phyloP scores from a whole-genome alignment of 53 echinoderm and acorn worm species.

The Actinopyga echinites region DNA sequence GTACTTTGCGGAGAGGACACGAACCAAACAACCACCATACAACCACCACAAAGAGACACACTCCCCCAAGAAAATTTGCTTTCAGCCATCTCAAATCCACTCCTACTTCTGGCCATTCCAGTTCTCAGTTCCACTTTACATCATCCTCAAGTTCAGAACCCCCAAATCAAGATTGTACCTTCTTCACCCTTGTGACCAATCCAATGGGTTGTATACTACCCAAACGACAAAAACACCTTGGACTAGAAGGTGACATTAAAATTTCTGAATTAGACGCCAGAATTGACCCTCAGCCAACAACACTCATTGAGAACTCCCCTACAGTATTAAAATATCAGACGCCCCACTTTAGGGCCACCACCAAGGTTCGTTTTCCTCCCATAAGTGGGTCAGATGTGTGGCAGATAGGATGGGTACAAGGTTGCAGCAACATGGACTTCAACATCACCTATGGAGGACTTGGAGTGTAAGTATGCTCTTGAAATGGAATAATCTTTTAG shows the following conservation, averaged over 20 bases:
- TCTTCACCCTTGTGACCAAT: slow-evolving; percentile 45
- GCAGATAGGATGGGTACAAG: slow-evolving; percentile 98
- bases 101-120: slow-evolving; percentile 30
- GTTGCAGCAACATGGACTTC: slow-evolving; percentile 97
- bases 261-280: slow-evolving; percentile 93
- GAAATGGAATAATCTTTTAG: background rate
- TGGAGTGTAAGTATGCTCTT: slow-evolving; percentile 82
- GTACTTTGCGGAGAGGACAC: slow-evolving; percentile 1
- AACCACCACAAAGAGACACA: background rate
- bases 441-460: slow-evolving; percentile 90
- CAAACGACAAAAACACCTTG: slow-evolving; percentile 92
- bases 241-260: slow-evolving; percentile 94
- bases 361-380: slow-evolving; percentile 93
- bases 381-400: slow-evolving; percentile 84
- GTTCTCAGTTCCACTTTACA: background rate
- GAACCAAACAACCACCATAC: background rate
- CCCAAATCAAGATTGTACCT: slow-evolving; percentile 12
- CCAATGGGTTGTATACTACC: slow-evolving; percentile 99
- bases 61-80: slow-evolving; percentile 23
- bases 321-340: slow-evolving; percentile 98
- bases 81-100: slow-evolving; percentile 4
- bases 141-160: background rate
- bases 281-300: slow-evolving; percentile 92
- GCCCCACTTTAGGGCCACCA: slow-evolving; percentile 92
- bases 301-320: slow-evolving; percentile 88